phyloP scores from a whole-genome alignment of 2,797 vertebrate species.

The Enteromius radiatus region DNA sequence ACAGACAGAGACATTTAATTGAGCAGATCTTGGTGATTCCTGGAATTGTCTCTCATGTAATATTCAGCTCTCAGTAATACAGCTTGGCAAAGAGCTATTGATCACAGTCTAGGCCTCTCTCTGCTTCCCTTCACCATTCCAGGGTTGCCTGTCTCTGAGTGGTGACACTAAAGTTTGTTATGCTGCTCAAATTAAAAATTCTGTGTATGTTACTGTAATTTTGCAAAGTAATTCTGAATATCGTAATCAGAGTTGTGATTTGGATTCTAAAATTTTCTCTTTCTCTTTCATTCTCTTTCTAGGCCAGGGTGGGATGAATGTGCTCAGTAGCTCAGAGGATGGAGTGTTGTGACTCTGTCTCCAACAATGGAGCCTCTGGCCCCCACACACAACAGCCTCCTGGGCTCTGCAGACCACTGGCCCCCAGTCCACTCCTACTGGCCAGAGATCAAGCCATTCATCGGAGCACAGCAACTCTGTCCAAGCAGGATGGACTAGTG shows the following conservation, averaged over 20 bases:
- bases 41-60: constrained; percentile 66
- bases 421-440: constrained; percentile 79
- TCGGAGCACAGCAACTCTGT: constrained; percentile 73
- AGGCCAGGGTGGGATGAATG: constrained; percentile 89
- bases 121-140: constrained; percentile 41
- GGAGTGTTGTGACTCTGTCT: constrained; percentile 92
- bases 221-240: constrained; percentile 5
- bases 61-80: constrained; percentile 63
- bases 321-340: constrained; percentile 85
- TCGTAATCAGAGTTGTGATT: constrained; percentile 19
- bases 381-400: constrained; percentile 80
- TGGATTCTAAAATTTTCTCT: constrained; percentile 57
- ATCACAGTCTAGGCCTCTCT: constrained; percentile 54
- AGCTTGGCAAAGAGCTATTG: constrained; percentile 63
- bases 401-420: constrained; percentile 74
- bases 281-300: constrained; percentile 61
- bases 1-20: constrained; percentile 53
- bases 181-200: constrained; percentile 2
- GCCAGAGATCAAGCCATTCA: constrained; percentile 69
- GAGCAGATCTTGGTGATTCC: constrained; percentile 56
- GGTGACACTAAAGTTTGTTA: constrained; percentile 6
- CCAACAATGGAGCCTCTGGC: constrained; percentile 85
- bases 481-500: constrained; percentile 73
- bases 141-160: constrained; percentile 21
- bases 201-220: background rate